A percentile compares a stretch with the other conserved stretches of the same genome.
Conservation (phyloP, 2,113 vertebrate species). For the Ageneiosus marmoratus region DNA sequence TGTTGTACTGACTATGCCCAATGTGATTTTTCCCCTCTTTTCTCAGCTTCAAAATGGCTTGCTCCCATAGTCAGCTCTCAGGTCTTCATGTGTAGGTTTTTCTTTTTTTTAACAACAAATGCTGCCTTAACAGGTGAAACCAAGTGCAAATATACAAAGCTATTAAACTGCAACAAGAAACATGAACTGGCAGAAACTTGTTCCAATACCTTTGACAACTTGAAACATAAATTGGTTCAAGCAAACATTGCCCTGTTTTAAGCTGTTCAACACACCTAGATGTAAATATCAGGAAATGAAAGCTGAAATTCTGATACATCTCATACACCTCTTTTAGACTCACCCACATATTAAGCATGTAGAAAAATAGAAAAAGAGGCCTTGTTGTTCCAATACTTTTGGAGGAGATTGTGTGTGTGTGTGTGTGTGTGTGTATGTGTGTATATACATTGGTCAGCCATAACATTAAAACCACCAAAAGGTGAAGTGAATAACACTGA, state of each 20-base stretch:
- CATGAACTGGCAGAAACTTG: neutral
- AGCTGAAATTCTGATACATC: neutral
- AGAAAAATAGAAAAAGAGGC: neutral
- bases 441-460: no score
- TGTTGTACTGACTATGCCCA: neutral
- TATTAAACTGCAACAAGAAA: neutral
- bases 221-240: neutral
- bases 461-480: no score
- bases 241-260: neutral
- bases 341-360: neutral
- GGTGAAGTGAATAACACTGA: no score
- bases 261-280: neutral
- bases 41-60: neutral
- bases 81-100: neutral
- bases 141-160: neutral
- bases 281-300: neutral
- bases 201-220: neutral
- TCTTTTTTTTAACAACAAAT: neutral
- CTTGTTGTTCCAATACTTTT: neutral
- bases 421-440: no score
- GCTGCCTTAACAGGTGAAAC: neutral
- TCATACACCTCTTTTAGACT: neutral
- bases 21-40: neutral
- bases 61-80: neutral
- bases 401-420: no score